Evolutionary conservation across 2,113 vertebrate species (phyloP).

Genomic region (Morone saxatilis): DNA sequence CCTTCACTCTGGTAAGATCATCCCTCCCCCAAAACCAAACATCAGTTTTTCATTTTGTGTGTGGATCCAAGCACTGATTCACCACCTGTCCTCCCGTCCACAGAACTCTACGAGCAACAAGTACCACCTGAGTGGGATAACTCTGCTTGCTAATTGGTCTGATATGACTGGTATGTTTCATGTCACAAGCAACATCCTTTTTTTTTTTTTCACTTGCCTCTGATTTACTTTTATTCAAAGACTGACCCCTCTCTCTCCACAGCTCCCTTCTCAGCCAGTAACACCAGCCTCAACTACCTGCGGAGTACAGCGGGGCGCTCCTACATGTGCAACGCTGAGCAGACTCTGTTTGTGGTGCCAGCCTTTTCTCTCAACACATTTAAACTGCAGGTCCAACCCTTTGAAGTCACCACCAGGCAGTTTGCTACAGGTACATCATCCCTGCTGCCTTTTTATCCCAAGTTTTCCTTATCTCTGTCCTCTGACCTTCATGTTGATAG

Average conservation of each 20-base stretch:
- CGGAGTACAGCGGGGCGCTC: slow-evolving; percentile 89
- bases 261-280: slow-evolving; percentile 73
- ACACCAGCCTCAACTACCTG: slow-evolving; percentile 87
- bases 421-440: slow-evolving; percentile 89
- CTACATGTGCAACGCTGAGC: slow-evolving; percentile 91
- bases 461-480: neutral
- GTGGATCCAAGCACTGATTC: neutral
- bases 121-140: slow-evolving; percentile 80
- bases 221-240: neutral
- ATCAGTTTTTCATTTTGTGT: neutral
- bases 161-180: slow-evolving; percentile 74
- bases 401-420: slow-evolving; percentile 86
- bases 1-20: slow-evolving; percentile 86
- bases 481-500: neutral
- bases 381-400: slow-evolving; percentile 91
- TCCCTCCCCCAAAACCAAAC: too few relatives aligned
- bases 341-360: slow-evolving; percentile 82
- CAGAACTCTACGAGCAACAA: slow-evolving; percentile 82
- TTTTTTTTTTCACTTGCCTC: neutral
- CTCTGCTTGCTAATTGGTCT: slow-evolving; percentile 70
- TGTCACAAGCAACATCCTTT: neutral
- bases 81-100: neutral
- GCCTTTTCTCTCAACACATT: slow-evolving; percentile 89
- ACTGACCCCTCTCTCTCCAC: slow-evolving; percentile 5
- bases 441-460: neutral